These are phyloP conservation scores for Hydroisotoma schaefferi DNA, from an alignment of 2,888 invertebrate species.

Conservation along the genomic window DNA sequence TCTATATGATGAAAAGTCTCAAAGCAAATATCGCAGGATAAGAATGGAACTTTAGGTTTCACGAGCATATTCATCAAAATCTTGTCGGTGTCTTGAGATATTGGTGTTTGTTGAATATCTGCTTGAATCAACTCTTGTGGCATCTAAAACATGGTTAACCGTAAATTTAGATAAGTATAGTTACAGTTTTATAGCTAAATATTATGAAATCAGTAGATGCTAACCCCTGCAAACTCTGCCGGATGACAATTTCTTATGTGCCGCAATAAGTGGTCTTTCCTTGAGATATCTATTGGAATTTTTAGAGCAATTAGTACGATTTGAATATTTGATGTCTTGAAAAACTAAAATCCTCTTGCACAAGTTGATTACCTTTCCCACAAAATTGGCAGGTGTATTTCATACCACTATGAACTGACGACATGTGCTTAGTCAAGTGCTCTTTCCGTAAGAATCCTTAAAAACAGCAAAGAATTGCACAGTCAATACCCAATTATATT, in stretches of 20 bases:
- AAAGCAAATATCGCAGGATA: constrained; percentile 44
- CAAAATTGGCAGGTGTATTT: constrained; percentile 45
- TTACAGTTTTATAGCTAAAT: too few species aligned
- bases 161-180: neutral
- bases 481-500: too few species aligned
- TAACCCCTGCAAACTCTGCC: constrained; percentile 38
- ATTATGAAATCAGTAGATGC: too few species aligned
- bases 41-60: constrained; percentile 40
- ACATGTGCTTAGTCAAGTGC: constrained; percentile 43
- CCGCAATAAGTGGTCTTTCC: constrained; percentile 44
- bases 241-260: constrained; percentile 47
- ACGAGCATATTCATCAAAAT: neutral
- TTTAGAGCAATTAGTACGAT: neutral
- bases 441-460: constrained; percentile 42
- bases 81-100: neutral
- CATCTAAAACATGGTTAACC: constrained; percentile 15
- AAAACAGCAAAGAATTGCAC: too few species aligned
- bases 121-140: constrained; percentile 28
- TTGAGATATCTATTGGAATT: constrained; percentile 26
- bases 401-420: constrained; percentile 42
- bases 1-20: constrained; percentile 38
- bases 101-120: constrained; percentile 13
- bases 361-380: constrained; percentile 26
- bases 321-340: neutral
- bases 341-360: neutral